phyloP scores from a whole-genome alignment of 1,140 invertebrate genomes.

The Listronotus bonariensis region DNA sequence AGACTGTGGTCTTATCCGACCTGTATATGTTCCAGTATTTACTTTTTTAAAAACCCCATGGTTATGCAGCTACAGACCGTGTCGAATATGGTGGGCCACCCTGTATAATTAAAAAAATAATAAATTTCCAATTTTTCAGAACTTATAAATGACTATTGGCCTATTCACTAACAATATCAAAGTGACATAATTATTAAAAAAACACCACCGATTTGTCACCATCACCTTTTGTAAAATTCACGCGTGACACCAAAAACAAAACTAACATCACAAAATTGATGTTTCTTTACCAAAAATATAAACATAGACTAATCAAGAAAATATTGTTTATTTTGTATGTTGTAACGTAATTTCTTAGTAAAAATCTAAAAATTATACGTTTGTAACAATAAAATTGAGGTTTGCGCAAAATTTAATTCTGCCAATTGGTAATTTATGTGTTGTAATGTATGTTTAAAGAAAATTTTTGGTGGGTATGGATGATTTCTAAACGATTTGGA shows the following conservation, averaged over 20 bases:
- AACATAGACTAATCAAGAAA: constrained; percentile 13
- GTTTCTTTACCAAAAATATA: constrained; percentile 21
- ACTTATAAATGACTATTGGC: too few relatives aligned
- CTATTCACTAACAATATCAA: too few relatives aligned
- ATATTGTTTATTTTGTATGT: constrained; percentile 31
- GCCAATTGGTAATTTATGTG: constrained; percentile 21
- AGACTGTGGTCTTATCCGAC: too few relatives aligned
- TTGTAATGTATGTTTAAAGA: constrained; percentile 3
- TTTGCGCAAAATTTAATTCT: constrained; percentile 20
- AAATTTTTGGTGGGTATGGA: background rate
- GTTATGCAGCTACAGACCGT: too few relatives aligned
- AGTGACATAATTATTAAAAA: too few relatives aligned
- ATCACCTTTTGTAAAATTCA: background rate
- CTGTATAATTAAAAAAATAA: too few relatives aligned
- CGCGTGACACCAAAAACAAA: constrained; percentile 10
- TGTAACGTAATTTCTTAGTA: constrained; percentile 30
- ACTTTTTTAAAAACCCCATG: too few relatives aligned
- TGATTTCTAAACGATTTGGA: background rate
- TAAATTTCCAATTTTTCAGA: too few relatives aligned
- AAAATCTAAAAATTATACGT: constrained; percentile 30
- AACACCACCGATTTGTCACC: too few relatives aligned
- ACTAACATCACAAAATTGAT: constrained; percentile 9
- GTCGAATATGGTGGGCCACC: too few relatives aligned
- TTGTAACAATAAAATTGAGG: constrained; percentile 16
- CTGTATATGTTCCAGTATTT: too few relatives aligned